Evolutionary conservation across 2,888 invertebrate species (phyloP).

Genomic region (Hypsopygia costalis): DNA sequence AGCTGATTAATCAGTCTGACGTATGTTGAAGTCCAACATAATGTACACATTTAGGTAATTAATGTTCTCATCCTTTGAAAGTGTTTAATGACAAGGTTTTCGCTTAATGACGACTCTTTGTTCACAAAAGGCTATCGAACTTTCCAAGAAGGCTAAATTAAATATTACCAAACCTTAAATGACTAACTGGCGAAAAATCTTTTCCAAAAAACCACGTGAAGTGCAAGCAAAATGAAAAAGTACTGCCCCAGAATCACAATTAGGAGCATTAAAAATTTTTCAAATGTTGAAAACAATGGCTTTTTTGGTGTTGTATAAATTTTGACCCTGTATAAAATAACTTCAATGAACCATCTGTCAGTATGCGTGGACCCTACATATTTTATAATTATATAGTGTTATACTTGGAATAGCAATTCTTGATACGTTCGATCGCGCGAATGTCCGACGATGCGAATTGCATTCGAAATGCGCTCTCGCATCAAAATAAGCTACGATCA

Average conservation of each 20-base stretch:
- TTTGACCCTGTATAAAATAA: slow-evolving; percentile 47
- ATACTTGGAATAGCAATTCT: slow-evolving; percentile 57
- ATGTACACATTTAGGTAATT: no score
- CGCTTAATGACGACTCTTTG: not conserved
- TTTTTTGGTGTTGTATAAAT: slow-evolving; percentile 61
- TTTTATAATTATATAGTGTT: slow-evolving; percentile 66
- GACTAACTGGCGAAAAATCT: slow-evolving; percentile 68
- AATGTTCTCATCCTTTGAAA: no score
- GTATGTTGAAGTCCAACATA: no score
- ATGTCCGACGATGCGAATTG: slow-evolving; percentile 57
- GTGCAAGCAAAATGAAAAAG: slow-evolving; percentile 62
- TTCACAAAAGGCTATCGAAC: slow-evolving; percentile 11
- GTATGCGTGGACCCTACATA: slow-evolving; percentile 44
- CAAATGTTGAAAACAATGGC: slow-evolving; percentile 58
- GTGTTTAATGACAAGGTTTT: not conserved
- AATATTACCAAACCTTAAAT: slow-evolving; percentile 47
- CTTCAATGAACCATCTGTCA: slow-evolving; percentile 61
- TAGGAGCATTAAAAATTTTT: slow-evolving; percentile 24
- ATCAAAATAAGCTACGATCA: slow-evolving; percentile 38
- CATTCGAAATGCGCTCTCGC: slow-evolving; percentile 48
- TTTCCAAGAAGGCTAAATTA: slow-evolving; percentile 16
- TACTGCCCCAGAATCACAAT: slow-evolving; percentile 60
- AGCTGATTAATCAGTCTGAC: no score
- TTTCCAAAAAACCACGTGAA: slow-evolving; percentile 69
- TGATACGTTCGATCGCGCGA: slow-evolving; percentile 57